These are phyloP conservation scores for Drosophila navojoa DNA, from an alignment of 1,140 invertebrate genomes.

Conservation along the genomic window DNA sequence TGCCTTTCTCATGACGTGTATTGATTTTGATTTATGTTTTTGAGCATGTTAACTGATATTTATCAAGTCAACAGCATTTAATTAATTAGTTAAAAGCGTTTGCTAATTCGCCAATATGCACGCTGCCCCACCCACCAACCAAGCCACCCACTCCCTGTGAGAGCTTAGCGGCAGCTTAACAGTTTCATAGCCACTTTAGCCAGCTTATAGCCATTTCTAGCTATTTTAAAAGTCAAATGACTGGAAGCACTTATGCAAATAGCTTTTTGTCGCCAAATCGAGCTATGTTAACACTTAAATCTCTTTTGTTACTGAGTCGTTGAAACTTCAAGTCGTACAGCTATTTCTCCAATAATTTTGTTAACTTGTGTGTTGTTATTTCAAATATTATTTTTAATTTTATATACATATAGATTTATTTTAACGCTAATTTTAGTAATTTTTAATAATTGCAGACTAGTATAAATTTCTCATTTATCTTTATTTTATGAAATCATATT, in stretches of 20 bases:
- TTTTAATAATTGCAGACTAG: no score
- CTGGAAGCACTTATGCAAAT: neutral
- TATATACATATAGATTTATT: no score
- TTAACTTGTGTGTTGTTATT: no score
- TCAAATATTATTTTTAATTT: no score
- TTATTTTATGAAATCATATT: no score
- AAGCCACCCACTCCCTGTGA: neutral
- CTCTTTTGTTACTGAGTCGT: neutral
- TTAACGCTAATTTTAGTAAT: no score
- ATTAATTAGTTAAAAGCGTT: conserved; percentile 46
- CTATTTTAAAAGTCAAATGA: conserved; percentile 4
- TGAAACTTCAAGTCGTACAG: neutral
- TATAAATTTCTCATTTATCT: no score
- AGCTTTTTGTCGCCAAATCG: neutral
- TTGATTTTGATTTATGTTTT: conserved; percentile 21
- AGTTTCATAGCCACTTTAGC: conserved; percentile 2
- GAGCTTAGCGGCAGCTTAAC: conserved; percentile 26
- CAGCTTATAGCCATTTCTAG: neutral
- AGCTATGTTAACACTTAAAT: neutral
- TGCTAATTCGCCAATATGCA: neutral
- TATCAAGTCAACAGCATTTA: conserved; percentile 24
- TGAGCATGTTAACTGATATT: conserved; percentile 7
- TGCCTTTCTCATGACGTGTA: neutral
- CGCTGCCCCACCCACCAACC: neutral
- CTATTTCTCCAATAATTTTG: neutral